Conservation (phyloP, 2,113 vertebrate species). For the Cyprinus carpio region DNA sequence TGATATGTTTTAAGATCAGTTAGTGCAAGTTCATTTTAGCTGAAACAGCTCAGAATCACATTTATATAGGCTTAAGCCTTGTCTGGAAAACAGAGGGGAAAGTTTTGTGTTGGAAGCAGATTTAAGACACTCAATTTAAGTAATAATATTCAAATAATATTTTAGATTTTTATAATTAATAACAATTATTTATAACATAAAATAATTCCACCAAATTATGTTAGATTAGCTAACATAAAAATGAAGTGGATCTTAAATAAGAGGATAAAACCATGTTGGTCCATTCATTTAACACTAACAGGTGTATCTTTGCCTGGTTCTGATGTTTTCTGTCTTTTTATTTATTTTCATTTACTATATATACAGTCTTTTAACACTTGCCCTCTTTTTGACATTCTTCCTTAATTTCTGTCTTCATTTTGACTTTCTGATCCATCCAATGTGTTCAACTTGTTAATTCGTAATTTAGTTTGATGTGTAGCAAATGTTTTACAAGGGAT, state of each 20-base stretch:
- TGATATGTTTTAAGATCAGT: too few species aligned
- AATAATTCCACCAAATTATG: not conserved
- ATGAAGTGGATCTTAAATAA: not conserved
- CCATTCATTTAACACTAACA: slow-evolving; percentile 3
- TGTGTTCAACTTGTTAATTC: not conserved
- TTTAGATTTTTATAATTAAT: not conserved
- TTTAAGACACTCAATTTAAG: not conserved
- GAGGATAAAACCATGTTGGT: slow-evolving; percentile 41
- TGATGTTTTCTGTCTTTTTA: slow-evolving; percentile 12
- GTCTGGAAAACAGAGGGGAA: too few species aligned
- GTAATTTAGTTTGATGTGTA: not conserved
- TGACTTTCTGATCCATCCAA: not conserved
- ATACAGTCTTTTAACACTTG: not conserved
- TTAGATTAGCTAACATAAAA: not conserved
- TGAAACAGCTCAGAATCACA: too few species aligned
- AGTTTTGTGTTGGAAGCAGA: not conserved
- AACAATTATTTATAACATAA: not conserved
- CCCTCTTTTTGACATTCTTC: not conserved
- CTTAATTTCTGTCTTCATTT: not conserved
- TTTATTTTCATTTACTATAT: not conserved
- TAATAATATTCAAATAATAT: not conserved
- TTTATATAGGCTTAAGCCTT: too few species aligned
- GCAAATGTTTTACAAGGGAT: not conserved
- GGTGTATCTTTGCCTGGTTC: slow-evolving; percentile 24
- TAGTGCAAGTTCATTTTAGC: too few species aligned